phyloP scores from a whole-genome alignment of 1,140 invertebrate genomes.

The Stegodyphus dumicola region DNA sequence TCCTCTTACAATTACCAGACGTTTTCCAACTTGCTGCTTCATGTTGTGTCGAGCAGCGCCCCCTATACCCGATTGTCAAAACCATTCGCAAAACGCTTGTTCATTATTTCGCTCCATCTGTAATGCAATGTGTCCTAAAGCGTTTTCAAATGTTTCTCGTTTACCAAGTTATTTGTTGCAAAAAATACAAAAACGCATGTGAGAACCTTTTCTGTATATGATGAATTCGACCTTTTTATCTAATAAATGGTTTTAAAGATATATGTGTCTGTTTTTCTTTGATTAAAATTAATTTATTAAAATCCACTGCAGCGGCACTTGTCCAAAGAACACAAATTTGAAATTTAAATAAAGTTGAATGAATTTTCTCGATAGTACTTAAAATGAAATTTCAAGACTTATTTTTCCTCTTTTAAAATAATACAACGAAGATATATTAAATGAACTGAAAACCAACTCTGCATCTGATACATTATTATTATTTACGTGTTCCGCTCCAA shows the following conservation, averaged over 20 bases:
- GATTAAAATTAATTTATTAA: no score
- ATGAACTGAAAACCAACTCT: no score
- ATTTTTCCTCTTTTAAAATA: no score
- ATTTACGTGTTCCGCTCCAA: no score
- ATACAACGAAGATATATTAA: no score
- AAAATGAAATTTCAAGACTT: no score
- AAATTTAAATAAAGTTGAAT: no score
- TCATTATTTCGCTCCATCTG: slow-evolving; percentile 34
- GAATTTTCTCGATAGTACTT: no score
- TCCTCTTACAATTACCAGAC: neutral
- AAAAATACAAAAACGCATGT: slow-evolving; percentile 25
- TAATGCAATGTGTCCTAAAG: slow-evolving; percentile 22
- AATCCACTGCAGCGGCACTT: no score
- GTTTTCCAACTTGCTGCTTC: neutral
- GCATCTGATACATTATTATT: no score
- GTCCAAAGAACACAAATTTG: no score
- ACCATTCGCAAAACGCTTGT: slow-evolving; percentile 41
- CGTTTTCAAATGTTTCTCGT: slow-evolving; percentile 35
- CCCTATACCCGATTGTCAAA: neutral
- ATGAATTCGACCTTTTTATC: slow-evolving; percentile 60
- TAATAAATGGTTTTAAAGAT: slow-evolving; percentile 60
- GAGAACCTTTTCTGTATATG: slow-evolving; percentile 59
- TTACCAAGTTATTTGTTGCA: slow-evolving; percentile 56
- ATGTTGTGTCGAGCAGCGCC: slow-evolving; percentile 8
- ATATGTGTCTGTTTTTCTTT: neutral